Evolutionary conservation across 2,797 vertebrate species (phyloP).

Genomic region (Hephaestus fuliginosus): DNA sequence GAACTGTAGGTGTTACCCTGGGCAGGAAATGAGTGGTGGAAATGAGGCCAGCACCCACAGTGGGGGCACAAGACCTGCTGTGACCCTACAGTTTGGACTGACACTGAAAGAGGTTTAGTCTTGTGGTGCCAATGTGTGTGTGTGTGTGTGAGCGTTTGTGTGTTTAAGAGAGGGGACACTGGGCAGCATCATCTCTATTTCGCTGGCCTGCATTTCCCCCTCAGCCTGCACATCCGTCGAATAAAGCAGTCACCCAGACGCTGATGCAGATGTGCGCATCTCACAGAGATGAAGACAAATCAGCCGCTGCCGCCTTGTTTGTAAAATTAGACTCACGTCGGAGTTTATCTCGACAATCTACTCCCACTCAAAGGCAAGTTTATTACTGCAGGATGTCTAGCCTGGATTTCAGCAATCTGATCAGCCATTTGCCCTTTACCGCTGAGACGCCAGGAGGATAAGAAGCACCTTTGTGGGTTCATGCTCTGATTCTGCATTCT

Average conservation of each 20-base stretch:
- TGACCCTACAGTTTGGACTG: slow-evolving; percentile 66
- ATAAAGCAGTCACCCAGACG: slow-evolving; percentile 45
- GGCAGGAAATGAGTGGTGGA: slow-evolving; percentile 73
- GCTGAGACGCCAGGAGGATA: slow-evolving; percentile 67
- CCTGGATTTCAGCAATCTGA: slow-evolving; percentile 76
- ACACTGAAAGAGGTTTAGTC: slow-evolving; percentile 79
- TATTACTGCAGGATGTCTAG: slow-evolving; percentile 68
- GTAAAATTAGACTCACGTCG: slow-evolving; percentile 50
- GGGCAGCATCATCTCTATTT: slow-evolving; percentile 42
- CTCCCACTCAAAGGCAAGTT: slow-evolving; percentile 64
- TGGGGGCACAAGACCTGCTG: slow-evolving; percentile 64
- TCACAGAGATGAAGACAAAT: slow-evolving; percentile 53
- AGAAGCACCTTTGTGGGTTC: slow-evolving; percentile 70
- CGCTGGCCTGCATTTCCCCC: slow-evolving; percentile 42
- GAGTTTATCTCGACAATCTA: slow-evolving; percentile 59
- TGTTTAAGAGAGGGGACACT: slow-evolving; percentile 8
- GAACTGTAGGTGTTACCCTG: slow-evolving; percentile 49
- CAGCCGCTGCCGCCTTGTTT: slow-evolving; percentile 50
- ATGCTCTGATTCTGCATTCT: slow-evolving; percentile 69
- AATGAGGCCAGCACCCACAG: slow-evolving; percentile 71
- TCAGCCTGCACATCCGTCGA: slow-evolving; percentile 44
- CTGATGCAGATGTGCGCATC: slow-evolving; percentile 25
- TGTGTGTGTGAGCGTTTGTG: slow-evolving; percentile 48
- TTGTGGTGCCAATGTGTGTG: slow-evolving; percentile 44
- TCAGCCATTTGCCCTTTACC: slow-evolving; percentile 79